A percentile compares a stretch with the other conserved stretches of the same genome.
phyloP scores from a whole-genome alignment of 2,797 vertebrate genomes.

The Poeciliopsis turneri region DNA sequence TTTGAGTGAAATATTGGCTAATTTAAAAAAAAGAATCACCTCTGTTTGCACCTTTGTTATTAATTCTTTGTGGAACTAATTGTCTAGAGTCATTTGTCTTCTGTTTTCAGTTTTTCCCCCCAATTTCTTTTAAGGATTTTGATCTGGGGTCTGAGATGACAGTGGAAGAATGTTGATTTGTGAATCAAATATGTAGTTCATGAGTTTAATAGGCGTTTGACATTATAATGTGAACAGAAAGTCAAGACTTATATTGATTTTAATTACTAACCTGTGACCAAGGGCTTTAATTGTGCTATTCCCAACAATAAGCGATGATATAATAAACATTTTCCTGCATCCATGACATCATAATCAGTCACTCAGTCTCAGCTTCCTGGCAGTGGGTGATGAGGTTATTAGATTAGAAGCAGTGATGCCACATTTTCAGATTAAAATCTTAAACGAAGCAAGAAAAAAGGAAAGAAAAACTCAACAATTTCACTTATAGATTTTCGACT shows the following conservation, averaged over 20 bases:
- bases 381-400: constrained; percentile 46
- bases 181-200: neutral
- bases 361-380: constrained; percentile 45
- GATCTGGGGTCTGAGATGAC: no score
- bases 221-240: neutral
- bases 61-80: neutral
- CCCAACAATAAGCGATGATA: neutral
- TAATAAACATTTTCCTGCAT: neutral
- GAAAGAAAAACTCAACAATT: no score
- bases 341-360: constrained; percentile 47
- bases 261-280: neutral
- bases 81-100: no score
- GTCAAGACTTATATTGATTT: neutral
- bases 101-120: no score
- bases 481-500: neutral
- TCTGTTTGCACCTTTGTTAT: neutral
- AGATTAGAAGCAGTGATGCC: constrained; percentile 72
- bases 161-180: no score
- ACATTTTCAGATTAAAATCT: constrained; percentile 6
- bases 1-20: neutral
- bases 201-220: neutral
- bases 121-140: no score
- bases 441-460: neutral
- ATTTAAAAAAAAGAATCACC: neutral
- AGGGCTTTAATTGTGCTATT: neutral